Evolutionary conservation across 30 jellyfish, hydroid and myxozoan genomes (phyloP).

Genomic region (Rhopilema esculentum): DNA sequence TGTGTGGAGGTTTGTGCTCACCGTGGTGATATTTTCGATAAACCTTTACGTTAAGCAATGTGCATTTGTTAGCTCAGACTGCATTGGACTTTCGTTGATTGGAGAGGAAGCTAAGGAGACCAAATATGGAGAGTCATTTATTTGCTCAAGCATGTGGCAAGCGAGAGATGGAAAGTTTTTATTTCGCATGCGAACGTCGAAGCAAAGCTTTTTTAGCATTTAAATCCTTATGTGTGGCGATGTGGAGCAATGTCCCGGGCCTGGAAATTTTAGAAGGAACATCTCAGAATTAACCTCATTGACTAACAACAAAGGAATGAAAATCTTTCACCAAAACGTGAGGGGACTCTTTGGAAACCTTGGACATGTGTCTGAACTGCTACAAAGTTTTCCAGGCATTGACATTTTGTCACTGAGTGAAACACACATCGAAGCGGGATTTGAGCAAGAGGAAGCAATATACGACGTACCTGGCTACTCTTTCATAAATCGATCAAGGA

Average conservation of each 20-base stretch:
- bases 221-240: constrained; percentile 60
- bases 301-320: constrained; percentile 50
- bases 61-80: constrained; percentile 65
- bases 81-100: constrained; percentile 59
- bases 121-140: constrained; percentile 54
- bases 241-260: constrained; percentile 81
- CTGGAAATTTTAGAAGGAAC: constrained; percentile 58
- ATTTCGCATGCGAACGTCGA: too few species aligned
- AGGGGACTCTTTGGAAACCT: too few species aligned
- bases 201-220: constrained; percentile 65
- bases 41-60: too few species aligned
- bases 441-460: constrained; percentile 62
- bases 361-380: too few species aligned
- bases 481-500: constrained; percentile 68
- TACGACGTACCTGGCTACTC: constrained; percentile 66
- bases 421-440: constrained; percentile 72
- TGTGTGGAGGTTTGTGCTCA: constrained; percentile 50
- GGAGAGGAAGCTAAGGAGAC: constrained; percentile 70
- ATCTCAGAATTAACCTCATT: constrained; percentile 46
- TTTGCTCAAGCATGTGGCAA: constrained; percentile 56
- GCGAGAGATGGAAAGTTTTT: constrained; percentile 66
- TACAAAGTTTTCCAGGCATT: too few species aligned
- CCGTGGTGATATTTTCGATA: constrained; percentile 37
- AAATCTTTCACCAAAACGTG: constrained; percentile 67
- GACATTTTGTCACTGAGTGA: constrained; percentile 74